These are phyloP conservation scores for Linnaemya tessellans DNA, from an alignment of 2,888 invertebrate species.

Conservation along the genomic window DNA sequence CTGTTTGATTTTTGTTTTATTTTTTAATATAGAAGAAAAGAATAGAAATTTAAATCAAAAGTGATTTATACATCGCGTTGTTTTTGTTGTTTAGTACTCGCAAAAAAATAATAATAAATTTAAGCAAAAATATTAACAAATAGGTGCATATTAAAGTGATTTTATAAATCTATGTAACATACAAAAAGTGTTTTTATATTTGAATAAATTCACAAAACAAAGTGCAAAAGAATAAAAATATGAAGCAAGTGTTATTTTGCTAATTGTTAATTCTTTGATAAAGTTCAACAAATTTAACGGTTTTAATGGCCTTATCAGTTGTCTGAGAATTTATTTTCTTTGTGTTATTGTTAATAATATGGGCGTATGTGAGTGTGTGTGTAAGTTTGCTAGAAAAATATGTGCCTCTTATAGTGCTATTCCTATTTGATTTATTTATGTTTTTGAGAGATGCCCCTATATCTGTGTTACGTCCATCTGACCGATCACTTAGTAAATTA, in stretches of 20 bases:
- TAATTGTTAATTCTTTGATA: constrained; percentile 47
- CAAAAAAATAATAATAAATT: background rate
- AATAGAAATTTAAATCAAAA: constrained; percentile 49
- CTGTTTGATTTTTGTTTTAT: constrained; percentile 49
- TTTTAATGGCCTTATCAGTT: constrained; percentile 58
- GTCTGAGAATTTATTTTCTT: constrained; percentile 33
- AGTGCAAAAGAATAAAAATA: constrained; percentile 35
- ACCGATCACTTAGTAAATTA: constrained; percentile 16
- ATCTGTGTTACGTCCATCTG: background rate
- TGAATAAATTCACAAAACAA: constrained; percentile 39
- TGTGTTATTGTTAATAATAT: background rate
- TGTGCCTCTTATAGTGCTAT: constrained; percentile 8
- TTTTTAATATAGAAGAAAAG: constrained; percentile 2
- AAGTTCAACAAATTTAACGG: constrained; percentile 46
- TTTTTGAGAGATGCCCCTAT: background rate
- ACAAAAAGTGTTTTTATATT: background rate
- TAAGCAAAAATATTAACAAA: constrained; percentile 24
- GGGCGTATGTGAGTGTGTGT: too few relatives aligned
- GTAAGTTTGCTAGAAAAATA: constrained; percentile 12
- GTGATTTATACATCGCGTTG: constrained; percentile 32
- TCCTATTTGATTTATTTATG: constrained; percentile 2
- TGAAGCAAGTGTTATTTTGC: constrained; percentile 49
- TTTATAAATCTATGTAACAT: background rate
- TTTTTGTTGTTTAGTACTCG: constrained; percentile 32
- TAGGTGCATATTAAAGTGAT: constrained; percentile 1